Conservation (phyloP, 2,888 invertebrate genomes). For the Mesorhabditis belari region DNA sequence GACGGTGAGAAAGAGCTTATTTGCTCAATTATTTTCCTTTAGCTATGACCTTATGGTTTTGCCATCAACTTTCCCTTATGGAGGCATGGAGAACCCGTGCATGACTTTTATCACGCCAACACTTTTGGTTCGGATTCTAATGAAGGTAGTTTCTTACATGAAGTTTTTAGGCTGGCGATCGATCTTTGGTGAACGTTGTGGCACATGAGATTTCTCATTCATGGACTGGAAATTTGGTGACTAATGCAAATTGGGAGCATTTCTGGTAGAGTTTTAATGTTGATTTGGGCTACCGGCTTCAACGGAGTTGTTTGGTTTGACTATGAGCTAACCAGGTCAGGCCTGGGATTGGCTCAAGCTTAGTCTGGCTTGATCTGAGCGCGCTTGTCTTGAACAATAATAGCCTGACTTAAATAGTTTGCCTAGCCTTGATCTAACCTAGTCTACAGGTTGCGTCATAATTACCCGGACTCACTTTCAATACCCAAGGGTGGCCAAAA, state of each 20-base stretch:
- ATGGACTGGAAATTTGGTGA: conserved; percentile 88
- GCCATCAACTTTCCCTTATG: conserved; percentile 86
- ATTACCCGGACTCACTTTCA: too few species aligned
- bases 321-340: too few species aligned
- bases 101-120: conserved; percentile 89
- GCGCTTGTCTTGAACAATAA: too few species aligned
- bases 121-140: conserved; percentile 13
- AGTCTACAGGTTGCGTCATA: too few species aligned
- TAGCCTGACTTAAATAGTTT: too few species aligned
- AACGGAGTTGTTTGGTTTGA: too few species aligned
- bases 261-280: conserved; percentile 66
- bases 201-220: conserved; percentile 91
- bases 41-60: conserved; percentile 75
- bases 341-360: too few species aligned
- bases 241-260: conserved; percentile 82
- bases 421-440: too few species aligned
- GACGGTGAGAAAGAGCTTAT: conserved; percentile 57
- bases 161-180: conserved; percentile 67
- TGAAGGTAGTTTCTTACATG: conserved; percentile 59
- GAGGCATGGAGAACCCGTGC: conserved; percentile 95
- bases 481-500: too few species aligned
- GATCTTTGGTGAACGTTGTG: conserved; percentile 78
- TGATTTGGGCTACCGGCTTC: background rate
- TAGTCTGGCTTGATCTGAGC: too few species aligned
- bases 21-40: too few species aligned